phyloP scores from a whole-genome alignment of 2,888 invertebrate species.

The Coelinius sp. region DNA sequence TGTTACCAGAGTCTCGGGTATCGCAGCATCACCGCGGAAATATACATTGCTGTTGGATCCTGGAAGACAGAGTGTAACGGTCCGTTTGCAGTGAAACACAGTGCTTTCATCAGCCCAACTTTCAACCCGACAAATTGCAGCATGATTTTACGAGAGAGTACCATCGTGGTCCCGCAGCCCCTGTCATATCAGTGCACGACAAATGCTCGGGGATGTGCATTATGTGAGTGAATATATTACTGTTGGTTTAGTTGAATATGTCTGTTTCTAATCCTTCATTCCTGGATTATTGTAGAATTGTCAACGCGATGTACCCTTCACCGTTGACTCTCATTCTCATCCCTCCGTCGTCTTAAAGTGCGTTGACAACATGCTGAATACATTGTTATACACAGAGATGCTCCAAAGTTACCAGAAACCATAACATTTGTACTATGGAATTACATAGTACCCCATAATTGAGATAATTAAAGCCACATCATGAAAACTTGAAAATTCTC shows the following conservation, averaged over 20 bases:
- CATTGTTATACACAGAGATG: constrained; percentile 9
- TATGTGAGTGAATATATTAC: neutral
- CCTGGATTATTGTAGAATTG: neutral
- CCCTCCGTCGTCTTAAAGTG: neutral
- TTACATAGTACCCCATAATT: constrained; percentile 10
- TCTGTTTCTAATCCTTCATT: neutral
- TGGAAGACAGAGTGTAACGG: neutral
- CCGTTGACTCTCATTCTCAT: neutral
- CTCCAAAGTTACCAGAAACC: neutral
- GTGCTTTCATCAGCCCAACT: constrained; percentile 58
- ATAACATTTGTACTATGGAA: neutral
- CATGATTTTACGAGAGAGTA: constrained; percentile 41
- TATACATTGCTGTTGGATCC: neutral
- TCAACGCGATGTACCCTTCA: neutral
- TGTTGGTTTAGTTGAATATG: neutral
- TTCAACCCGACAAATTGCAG: constrained; percentile 60
- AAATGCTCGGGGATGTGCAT: constrained; percentile 4
- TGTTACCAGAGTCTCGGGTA: constrained; percentile 6
- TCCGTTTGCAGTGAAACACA: constrained; percentile 12
- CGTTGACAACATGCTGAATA: neutral
- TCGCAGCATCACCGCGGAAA: constrained; percentile 1
- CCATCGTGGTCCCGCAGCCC: constrained; percentile 18
- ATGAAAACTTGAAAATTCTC: neutral
- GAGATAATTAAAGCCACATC: constrained; percentile 10
- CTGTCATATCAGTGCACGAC: constrained; percentile 30